Evolutionary conservation across 2,888 invertebrate species (phyloP).

Genomic region (Bombyx huttoni): DNA sequence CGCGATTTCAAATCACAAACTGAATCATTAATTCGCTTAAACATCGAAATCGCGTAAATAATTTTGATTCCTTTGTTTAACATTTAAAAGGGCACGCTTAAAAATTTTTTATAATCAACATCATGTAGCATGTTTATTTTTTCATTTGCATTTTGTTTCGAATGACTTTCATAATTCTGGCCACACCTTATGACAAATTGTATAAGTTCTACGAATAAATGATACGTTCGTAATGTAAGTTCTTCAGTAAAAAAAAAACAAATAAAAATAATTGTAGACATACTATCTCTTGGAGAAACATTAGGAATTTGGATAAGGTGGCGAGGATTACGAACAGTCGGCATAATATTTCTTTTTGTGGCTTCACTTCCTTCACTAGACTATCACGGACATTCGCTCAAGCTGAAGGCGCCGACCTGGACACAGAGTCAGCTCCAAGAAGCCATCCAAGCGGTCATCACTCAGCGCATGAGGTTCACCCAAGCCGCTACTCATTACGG

Average conservation of each 20-base stretch:
- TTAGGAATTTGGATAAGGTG: no score
- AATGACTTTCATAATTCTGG: not conserved
- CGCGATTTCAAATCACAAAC: not conserved
- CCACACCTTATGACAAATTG: not conserved
- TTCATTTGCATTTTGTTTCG: not conserved
- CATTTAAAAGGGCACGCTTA: not conserved
- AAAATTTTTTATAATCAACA: not conserved
- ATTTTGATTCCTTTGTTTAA: not conserved
- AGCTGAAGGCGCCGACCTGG: constrained; percentile 83
- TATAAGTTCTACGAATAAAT: no score
- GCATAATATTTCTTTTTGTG: constrained; percentile 1
- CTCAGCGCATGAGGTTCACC: constrained; percentile 83
- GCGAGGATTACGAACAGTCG: not conserved
- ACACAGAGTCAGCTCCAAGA: constrained; percentile 81
- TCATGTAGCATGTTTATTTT: not conserved
- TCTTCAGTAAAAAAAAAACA: no score
- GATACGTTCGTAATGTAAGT: no score
- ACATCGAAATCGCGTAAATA: not conserved
- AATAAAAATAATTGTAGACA: no score
- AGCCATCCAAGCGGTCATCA: constrained; percentile 82
- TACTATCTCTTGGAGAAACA: no score
- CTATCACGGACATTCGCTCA: constrained; percentile 75
- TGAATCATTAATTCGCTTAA: no score
- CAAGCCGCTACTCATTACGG: constrained; percentile 80
- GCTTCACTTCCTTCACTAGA: constrained; percentile 32